Base-by-base conservation (phyloP, 2,113 vertebrate species). In the Manacus vitellinus region DNA sequence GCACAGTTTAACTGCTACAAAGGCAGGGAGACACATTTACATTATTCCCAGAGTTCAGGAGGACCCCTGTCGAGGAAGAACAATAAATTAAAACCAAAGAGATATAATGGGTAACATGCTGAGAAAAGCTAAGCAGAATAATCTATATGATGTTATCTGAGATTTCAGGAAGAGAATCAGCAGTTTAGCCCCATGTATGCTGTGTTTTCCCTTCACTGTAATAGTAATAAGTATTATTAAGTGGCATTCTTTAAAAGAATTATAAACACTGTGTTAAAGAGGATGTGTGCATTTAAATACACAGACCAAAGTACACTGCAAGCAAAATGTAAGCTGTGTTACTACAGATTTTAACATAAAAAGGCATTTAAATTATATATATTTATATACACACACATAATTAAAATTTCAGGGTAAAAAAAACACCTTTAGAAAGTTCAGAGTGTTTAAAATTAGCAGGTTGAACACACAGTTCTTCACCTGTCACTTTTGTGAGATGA, bases 71-170 rank as follows among this genome's bases (percentile, higher is more conserved):
- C 21, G 87, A 83, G 94, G 93, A 70, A 94, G 82, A 83, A 56
- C 91, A 94, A 81, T 96, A 95, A 97, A 97, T 97, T 96, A 96
- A 93, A 92, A 96, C 47, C 83, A 88, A 89, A 94, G 70, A 67
- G 46, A 85, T 23, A 6, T 75, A 90, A 93, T 41, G 78, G 75
- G 85, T 44, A 91, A 63, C 72, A 88, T 21, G 78, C 85, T 46
- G 55, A 83, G 88, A 79, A 59, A 71, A 62, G 58, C 94, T 72
- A 93, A 97, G 84, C 81, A 95, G 72, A 91, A 96, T 83, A 76
- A 91, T 90, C 84, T 51, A 10, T 20, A 58, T 81, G 68, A 80
- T 85, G 85, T 39, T 49, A 93, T 67, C 54, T 49, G 30, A 90
- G 71, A 63, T n/a, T 85, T 88, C 80, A 74, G 85, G 71, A 86